Evolutionary conservation across 2,113 vertebrate genomes (phyloP), one percentile per base, ranked within the genome.

Genomic region (Crotalus helleri): DNA sequence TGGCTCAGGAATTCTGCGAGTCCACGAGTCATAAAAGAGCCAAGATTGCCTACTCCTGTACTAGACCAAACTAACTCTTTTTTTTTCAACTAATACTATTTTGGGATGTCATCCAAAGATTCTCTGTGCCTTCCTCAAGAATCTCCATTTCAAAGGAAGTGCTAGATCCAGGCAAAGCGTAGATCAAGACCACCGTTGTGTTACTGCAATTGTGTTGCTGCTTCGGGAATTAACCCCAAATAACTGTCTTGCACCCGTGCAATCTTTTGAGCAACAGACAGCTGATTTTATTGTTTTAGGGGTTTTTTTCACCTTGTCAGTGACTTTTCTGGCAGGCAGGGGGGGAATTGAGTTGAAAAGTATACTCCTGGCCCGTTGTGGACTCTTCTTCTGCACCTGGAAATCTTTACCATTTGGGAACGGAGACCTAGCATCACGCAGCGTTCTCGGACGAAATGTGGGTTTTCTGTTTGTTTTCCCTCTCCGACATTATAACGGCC

Each of bases 341-440:
- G 57, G 21, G 89, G 97, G 33, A 9, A 97, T 44, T 69, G n/a
- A 13, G 33, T 81, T 81, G 61, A 55, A 92, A 57, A 57, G 87
- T 74, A 89, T 90, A 97, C 91, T 49, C 46, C 97, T 93, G 9
- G 96, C 96, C 98, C 33, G 9, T 3, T 96, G 0, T 97, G 90
- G 0, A 97, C 98, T 94, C 97, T 44, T 94, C 97, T 81, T 98
- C 69, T 97, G 97, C 39, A 97, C 91, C 93, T 97, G 96, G 0
- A 97, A 97, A 87, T 98, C 94, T 94, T 98, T 97, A 39, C 94
- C n/a, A 12, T 97, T 97, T 98, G 97, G 96, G 97, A 97, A 0
- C 97, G 97, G 98, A 97, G 97, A 97, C 53, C 9, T 0, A 94
- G 97, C 51, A 1, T 97, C 88, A n/a, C 92, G 5, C 26, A 0